Conservation (phyloP, 1,140 invertebrate species). For the Lasioglossum baleicum region DNA sequence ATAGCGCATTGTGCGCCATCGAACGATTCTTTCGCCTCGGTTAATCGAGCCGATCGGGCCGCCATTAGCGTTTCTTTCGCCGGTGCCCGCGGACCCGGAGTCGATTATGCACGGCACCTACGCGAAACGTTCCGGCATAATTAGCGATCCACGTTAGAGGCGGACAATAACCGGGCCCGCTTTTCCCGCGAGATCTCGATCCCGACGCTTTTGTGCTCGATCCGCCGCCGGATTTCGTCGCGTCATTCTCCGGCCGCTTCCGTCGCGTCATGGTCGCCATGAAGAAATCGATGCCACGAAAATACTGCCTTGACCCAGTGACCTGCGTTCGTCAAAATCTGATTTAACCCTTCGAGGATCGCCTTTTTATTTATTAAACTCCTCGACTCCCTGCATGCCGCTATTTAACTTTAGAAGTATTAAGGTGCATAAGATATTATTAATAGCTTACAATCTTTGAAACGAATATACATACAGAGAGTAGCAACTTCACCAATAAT, state of each 20-base stretch:
- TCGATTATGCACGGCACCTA: conserved; percentile 29
- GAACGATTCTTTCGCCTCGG: conserved; percentile 25
- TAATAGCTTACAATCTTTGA: no score
- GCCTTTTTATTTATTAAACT: no score
- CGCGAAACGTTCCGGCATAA: conserved; percentile 20
- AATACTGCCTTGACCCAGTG: conserved; percentile 48
- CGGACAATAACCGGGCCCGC: conserved; percentile 25
- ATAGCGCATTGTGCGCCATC: conserved; percentile 35
- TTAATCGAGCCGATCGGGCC: conserved; percentile 44
- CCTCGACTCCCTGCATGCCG: no score
- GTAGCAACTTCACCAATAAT: no score
- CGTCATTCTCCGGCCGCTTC: conserved; percentile 42
- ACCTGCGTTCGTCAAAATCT: conserved; percentile 3
- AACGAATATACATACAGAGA: no score
- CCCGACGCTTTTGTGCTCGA: conserved; percentile 36
- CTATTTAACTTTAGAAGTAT: no score
- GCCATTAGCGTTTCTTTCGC: conserved; percentile 43
- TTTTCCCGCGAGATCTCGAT: conserved; percentile 20
- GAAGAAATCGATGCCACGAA: conserved; percentile 23
- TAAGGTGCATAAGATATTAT: no score
- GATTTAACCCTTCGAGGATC: no score
- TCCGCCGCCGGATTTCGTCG: conserved; percentile 29
- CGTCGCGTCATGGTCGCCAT: conserved; percentile 33
- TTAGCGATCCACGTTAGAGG: conserved; percentile 31
- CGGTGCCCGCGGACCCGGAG: not conserved